A percentile compares a stretch with the other conserved stretches of the same genome.
Evolutionary conservation across 2,888 invertebrate genomes (phyloP).

Genomic region (Cheilosia vulpina): DNA sequence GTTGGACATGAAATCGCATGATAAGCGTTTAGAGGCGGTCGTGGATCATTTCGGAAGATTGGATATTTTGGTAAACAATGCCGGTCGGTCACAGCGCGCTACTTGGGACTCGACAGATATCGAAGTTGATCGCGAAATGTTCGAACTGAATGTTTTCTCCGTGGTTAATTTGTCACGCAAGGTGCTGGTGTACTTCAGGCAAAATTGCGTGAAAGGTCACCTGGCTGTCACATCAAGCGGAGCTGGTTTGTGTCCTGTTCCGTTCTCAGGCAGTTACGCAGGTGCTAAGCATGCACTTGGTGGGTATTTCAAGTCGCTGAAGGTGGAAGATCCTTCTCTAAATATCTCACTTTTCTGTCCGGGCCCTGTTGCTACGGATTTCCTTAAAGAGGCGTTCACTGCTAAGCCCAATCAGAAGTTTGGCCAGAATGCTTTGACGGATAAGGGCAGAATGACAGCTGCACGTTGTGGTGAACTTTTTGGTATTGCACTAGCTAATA

Average conservation of each 20-base stretch:
- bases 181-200: conserved; percentile 87
- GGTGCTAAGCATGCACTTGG: conserved; percentile 91
- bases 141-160: conserved; percentile 91
- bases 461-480: conserved; percentile 86
- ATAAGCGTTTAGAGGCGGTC: conserved; percentile 86
- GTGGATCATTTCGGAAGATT: conserved; percentile 88
- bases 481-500: conserved; percentile 86
- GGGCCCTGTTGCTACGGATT: conserved; percentile 90
- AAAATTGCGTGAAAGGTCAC: conserved; percentile 85
- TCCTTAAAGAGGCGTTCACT: conserved; percentile 88
- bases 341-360: conserved; percentile 89
- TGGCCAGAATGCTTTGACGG: conserved; percentile 82
- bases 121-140: conserved; percentile 89
- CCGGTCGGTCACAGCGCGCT: conserved; percentile 91
- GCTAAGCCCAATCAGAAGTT: conserved; percentile 85
- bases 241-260: conserved; percentile 88
- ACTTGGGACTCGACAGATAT: conserved; percentile 88
- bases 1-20: conserved; percentile 86
- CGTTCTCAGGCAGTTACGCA: conserved; percentile 88
- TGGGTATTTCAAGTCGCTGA: conserved; percentile 89
- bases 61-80: conserved; percentile 92
- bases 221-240: conserved; percentile 90
- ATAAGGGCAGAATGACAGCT: conserved; percentile 85
- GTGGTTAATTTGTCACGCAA: conserved; percentile 88
- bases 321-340: conserved; percentile 85